These are phyloP conservation scores for Protonibea diacanthus DNA, from an alignment of 2,797 vertebrate genomes.

Conservation along the genomic window DNA sequence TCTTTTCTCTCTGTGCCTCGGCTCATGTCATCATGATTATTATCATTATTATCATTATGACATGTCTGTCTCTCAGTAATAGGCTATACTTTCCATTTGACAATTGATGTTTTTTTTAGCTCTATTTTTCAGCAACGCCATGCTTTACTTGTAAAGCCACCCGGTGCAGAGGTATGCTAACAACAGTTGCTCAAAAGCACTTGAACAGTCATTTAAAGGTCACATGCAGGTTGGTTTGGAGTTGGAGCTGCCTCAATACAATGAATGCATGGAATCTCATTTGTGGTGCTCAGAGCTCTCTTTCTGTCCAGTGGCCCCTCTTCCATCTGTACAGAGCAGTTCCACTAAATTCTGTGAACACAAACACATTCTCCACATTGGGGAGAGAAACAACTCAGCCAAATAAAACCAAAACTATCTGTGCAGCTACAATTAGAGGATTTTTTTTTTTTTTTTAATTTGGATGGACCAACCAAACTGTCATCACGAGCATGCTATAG, in stretches of 20 bases:
- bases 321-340: too few relatives aligned
- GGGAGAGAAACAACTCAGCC: too few relatives aligned
- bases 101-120: slow-evolving; percentile 67
- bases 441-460: too few relatives aligned
- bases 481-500: too few relatives aligned
- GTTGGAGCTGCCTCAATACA: not conserved
- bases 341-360: too few relatives aligned
- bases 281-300: not conserved
- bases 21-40: slow-evolving; percentile 65
- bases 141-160: slow-evolving; percentile 14
- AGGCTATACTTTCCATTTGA: slow-evolving; percentile 67
- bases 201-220: not conserved
- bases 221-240: not conserved
- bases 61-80: slow-evolving; percentile 68
- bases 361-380: too few relatives aligned
- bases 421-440: too few relatives aligned
- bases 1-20: slow-evolving; percentile 58
- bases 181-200: not conserved
- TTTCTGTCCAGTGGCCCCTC: not conserved
- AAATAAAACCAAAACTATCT: too few relatives aligned
- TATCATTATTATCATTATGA: slow-evolving; percentile 73
- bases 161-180: not conserved
- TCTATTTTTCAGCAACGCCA: slow-evolving; percentile 53
- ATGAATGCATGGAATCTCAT: not conserved
- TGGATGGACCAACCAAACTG: too few relatives aligned